Evolutionary conservation across 1,140 invertebrate genomes (phyloP).

Genomic region (Kradibia gibbosae): DNA sequence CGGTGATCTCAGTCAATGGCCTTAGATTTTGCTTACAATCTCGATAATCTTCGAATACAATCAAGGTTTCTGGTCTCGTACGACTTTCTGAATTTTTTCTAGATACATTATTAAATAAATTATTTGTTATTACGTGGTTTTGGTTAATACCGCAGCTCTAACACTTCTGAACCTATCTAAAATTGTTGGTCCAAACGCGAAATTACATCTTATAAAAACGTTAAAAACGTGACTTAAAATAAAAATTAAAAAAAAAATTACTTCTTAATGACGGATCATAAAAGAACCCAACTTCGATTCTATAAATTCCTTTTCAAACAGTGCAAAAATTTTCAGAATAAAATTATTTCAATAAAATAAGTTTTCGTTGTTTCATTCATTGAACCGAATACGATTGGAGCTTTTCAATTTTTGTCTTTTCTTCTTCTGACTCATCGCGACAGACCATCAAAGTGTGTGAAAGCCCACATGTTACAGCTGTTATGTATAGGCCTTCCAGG

Average conservation of each 20-base stretch:
- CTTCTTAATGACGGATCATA: constrained; percentile 4
- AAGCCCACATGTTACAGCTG: constrained; percentile 86
- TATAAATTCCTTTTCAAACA: constrained; percentile 35
- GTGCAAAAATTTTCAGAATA: constrained; percentile 38
- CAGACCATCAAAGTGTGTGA: constrained; percentile 86
- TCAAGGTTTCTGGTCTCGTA: not conserved
- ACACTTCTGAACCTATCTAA: not conserved
- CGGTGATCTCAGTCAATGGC: not conserved
- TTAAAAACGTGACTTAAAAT: not conserved
- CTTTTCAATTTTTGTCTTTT: constrained; percentile 77
- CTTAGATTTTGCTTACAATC: not conserved
- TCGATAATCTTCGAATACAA: not conserved
- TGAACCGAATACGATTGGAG: constrained; percentile 75
- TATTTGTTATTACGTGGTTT: not conserved
- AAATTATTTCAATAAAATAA: constrained; percentile 31
- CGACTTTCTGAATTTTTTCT: not conserved
- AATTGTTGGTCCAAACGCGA: not conserved
- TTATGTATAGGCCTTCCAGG: constrained; percentile 86
- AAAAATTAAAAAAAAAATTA: not conserved
- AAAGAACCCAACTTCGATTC: constrained; percentile 31
- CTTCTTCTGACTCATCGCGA: constrained; percentile 78
- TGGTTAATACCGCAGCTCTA: not conserved
- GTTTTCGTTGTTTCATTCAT: constrained; percentile 36
- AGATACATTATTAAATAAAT: not conserved
- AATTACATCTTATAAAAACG: not conserved